Percentiles rank a stretch among this genome's conserved stretches.
phyloP scores from a whole-genome alignment of 2,888 invertebrate species.

The Sclerodermus sp. region DNA sequence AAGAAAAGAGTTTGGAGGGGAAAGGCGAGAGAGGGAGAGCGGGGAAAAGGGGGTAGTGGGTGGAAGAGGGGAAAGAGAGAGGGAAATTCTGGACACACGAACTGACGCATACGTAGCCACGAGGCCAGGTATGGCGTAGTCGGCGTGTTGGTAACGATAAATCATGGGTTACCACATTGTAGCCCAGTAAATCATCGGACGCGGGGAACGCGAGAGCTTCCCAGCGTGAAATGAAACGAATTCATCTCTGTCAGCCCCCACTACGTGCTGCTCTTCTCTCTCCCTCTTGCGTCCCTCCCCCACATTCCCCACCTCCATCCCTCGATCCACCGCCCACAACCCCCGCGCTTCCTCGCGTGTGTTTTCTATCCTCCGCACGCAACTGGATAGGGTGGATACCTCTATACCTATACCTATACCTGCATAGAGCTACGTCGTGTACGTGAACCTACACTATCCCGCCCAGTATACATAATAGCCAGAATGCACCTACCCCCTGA shows the following conservation, averaged over 20 bases:
- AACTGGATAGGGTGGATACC: slow-evolving; percentile 38
- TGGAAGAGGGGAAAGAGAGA: slow-evolving; percentile 16
- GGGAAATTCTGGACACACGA: slow-evolving; percentile 42
- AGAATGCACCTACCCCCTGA: slow-evolving; percentile 30
- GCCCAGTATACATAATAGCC: slow-evolving; percentile 16
- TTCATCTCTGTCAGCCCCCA: slow-evolving; percentile 59
- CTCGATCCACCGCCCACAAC: slow-evolving; percentile 38
- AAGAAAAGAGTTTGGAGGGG: background rate
- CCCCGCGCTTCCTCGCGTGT: slow-evolving; percentile 26
- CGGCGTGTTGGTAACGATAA: slow-evolving; percentile 66
- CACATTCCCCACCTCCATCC: slow-evolving; percentile 30
- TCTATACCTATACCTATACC: slow-evolving; percentile 17
- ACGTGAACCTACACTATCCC: slow-evolving; percentile 19
- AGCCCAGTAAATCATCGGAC: slow-evolving; percentile 68
- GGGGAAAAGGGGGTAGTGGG: too few species aligned
- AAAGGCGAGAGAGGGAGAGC: slow-evolving; percentile 2
- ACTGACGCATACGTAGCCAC: slow-evolving; percentile 46
- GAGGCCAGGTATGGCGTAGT: slow-evolving; percentile 56
- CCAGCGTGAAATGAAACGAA: slow-evolving; percentile 61
- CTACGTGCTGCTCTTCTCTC: slow-evolving; percentile 28
- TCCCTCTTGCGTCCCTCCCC: slow-evolving; percentile 18
- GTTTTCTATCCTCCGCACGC: slow-evolving; percentile 52
- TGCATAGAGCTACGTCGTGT: slow-evolving; percentile 17
- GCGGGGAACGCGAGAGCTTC: slow-evolving; percentile 59
- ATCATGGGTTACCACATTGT: slow-evolving; percentile 72